Base-by-base conservation (phyloP, 1,140 invertebrate species). In the Amphibalanus amphitrite region DNA sequence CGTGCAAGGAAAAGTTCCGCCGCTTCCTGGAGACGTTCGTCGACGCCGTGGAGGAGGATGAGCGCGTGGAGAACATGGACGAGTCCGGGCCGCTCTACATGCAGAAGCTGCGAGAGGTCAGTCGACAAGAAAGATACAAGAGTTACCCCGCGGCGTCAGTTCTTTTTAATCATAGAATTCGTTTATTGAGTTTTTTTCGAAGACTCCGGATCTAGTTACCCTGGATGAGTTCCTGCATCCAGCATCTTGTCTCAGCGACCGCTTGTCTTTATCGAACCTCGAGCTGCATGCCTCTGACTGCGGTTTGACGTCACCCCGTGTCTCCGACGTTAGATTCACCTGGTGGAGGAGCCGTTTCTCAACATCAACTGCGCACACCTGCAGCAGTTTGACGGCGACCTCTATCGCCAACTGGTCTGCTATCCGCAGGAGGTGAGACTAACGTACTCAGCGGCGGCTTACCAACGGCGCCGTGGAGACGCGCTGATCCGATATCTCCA, bases 331-430 rank as follows among this genome's bases (percentile, higher is more conserved):
- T 78, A 93, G 87, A 92, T 97, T 77, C 86, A 91, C 77, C 86
- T 89, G 0, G 78, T 95, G 67, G 95, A 98, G 78, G 91, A 97
- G 74, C 95, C 94, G 20, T 97, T 91, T 82, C 80, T 99, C 59
- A 96, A 97, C 82, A 83, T 99, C 0, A 98, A 99, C 79, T 95
- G 94, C 80, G 82, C 85, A 26, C 97, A 99, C 81, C 80, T 99
- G 1, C 86, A 90, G 76, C 83, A 86, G n/a, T 98, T 92, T 81
- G 91, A 98, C 80, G 78, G 85, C 1, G 87, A 90, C 73, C 82
- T 99, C 4, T 98, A 97, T 79, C 84, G 88, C 10, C 95, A 98
- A 79, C 82, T 99, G 69, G 83, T 99, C 23, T 88, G 86, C 76
- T 99, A 99, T 82, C 97, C 97, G 0, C 94, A 98, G 82, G 97